Base-by-base conservation (phyloP, 2,797 vertebrate species). In the Catharus ustulatus region DNA sequence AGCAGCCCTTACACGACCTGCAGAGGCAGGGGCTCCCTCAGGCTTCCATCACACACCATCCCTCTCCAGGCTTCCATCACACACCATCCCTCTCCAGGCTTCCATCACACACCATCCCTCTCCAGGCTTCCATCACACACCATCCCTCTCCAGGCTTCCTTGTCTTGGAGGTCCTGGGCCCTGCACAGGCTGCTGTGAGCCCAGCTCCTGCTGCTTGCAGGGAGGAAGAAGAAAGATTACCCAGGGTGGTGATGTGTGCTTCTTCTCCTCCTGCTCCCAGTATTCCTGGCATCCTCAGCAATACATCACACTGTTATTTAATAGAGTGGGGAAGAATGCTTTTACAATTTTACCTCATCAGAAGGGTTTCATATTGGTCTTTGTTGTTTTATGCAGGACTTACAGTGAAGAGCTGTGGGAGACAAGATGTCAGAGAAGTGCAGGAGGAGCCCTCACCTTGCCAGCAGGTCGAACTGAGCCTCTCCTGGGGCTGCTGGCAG, bases 1-100 rank as follows among this genome's bases (percentile, higher is more conserved):
- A 55, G 19, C n/a, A 63, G 26, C 46, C 32, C 40, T 55, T 26
- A 10, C 26, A 17, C 0, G 0, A 21, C 4, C 34, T 52, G 48
- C 34, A 77, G 49, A 17, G 4, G 21, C 16, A 46, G 72, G 26
- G 27, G 32, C 13, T 67, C 9, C 58, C 23, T 51, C 5, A 1
- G 45, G 9, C 29, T 66, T 69, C 40, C 29, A 42, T 34, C 80
- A 61, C n/a, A 26, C 2, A 10, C 4, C 13, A 1, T 20, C 21
- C 36, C 57, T 63, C 36, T 51, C 34, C 42, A 72, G 15, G 13
- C 4, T 27, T 15, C n/a, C 20, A 22, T 46, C 11, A 22, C 45
- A 6, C 6, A 22, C 20, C 13, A 13, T 48, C 46, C 23, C 46
- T 49, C 26, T 51, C 34, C 42, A 72, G 15, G 13, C 4, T 27